Evolutionary conservation across 2,888 invertebrate genomes (phyloP).

Genomic region (Lasius platythorax): DNA sequence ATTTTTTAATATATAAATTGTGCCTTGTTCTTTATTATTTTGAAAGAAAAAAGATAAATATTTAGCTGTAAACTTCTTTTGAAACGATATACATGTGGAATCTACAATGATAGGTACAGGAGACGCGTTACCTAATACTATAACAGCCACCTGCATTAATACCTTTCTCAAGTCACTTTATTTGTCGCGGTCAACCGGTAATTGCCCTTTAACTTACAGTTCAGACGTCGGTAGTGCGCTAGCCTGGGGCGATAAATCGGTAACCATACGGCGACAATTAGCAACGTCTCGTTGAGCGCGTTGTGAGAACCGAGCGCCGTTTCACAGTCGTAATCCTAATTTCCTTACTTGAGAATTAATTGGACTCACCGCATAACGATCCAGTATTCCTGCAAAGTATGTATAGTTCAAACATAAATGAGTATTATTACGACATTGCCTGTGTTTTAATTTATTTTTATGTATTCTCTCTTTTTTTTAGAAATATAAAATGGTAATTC

Average conservation of each 20-base stretch:
- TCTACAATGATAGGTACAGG: conserved; percentile 32
- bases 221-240: conserved; percentile 2
- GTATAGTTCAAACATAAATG: conserved; percentile 16
- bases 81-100: conserved; percentile 33
- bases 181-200: conserved; percentile 50
- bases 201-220: conserved; percentile 54
- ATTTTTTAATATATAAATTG: not conserved
- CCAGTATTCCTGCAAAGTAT: conserved; percentile 18
- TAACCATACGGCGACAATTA: conserved; percentile 58
- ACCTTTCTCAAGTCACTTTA: conserved; percentile 32
- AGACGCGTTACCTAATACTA: conserved; percentile 58
- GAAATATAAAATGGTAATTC: not conserved
- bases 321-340: conserved; percentile 49
- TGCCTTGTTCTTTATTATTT: conserved; percentile 4
- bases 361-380: conserved; percentile 32
- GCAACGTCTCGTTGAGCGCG: conserved; percentile 53
- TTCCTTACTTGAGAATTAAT: conserved; percentile 55
- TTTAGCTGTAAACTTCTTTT: conserved; percentile 31
- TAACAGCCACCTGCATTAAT: conserved; percentile 41
- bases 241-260: conserved; percentile 36
- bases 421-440: not conserved
- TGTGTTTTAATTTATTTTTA: not conserved
- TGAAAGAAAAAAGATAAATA: not conserved
- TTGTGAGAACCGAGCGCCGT: conserved; percentile 42
- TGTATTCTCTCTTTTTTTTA: not conserved